phyloP scores from a whole-genome alignment of 1,140 invertebrate genomes.

The Octopus sinensis region DNA sequence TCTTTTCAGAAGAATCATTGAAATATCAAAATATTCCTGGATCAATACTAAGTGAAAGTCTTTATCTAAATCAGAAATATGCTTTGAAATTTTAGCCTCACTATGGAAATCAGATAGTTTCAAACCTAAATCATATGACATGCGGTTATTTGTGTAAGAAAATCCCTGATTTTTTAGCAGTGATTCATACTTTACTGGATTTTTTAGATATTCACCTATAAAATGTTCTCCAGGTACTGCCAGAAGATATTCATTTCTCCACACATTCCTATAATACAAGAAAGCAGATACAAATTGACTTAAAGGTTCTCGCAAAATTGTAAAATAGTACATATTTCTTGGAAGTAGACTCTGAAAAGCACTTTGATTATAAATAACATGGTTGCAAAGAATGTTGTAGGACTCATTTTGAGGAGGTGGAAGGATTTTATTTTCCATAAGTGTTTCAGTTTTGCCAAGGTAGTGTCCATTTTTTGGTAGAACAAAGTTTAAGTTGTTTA shows the following conservation, averaged over 20 bases:
- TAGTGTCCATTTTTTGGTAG: constrained; percentile 45
- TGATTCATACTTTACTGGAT: constrained; percentile 28
- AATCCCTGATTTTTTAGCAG: constrained; percentile 4
- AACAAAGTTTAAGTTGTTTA: constrained; percentile 58
- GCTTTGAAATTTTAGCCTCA: constrained; percentile 20
- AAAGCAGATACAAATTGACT: constrained; percentile 36
- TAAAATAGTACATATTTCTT: constrained; percentile 27
- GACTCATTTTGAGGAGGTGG: constrained; percentile 14
- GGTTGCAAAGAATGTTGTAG: constrained; percentile 38
- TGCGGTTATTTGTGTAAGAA: constrained; percentile 36
- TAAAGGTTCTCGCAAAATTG: constrained; percentile 34
- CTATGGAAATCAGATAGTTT: constrained; percentile 21
- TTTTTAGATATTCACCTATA: constrained; percentile 24
- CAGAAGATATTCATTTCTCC: constrained; percentile 22
- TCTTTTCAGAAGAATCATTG: constrained; percentile 59
- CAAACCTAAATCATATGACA: constrained; percentile 38
- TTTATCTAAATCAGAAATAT: constrained; percentile 29
- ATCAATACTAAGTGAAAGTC: constrained; percentile 62
- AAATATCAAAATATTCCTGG: constrained; percentile 62
- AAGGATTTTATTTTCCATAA: constrained; percentile 10
- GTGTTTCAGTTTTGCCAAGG: constrained; percentile 26
- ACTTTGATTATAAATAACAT: constrained; percentile 31
- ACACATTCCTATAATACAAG: constrained; percentile 33
- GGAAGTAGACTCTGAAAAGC: constrained; percentile 31
- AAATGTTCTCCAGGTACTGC: constrained; percentile 14